A percentile compares a stretch with the other conserved stretches of the same genome.
These are phyloP conservation scores for Montipora capitata DNA, from an alignment of 92 coral and sea anemone species.

Conservation along the genomic window DNA sequence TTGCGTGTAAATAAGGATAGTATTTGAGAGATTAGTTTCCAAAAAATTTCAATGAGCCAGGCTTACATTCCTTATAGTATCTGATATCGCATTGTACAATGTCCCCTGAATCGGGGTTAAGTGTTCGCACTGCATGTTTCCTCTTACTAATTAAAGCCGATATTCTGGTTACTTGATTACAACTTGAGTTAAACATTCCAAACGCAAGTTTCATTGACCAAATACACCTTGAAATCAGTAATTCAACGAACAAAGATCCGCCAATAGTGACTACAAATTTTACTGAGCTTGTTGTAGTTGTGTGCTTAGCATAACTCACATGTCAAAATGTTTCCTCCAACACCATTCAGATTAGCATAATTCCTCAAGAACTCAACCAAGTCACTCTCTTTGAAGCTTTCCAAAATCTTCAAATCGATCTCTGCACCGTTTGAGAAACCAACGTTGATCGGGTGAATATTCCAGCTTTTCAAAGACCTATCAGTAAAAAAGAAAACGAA, in stretches of 20 bases:
- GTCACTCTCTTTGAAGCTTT: constrained; percentile 73
- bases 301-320: constrained; percentile 25
- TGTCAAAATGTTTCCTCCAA: constrained; percentile 84
- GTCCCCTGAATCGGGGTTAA: too few relatives aligned
- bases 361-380: constrained; percentile 72
- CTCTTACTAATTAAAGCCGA: too few relatives aligned
- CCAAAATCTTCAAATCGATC: constrained; percentile 73
- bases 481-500: neutral
- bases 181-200: too few relatives aligned
- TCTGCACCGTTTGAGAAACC: constrained; percentile 81
- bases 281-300: neutral
- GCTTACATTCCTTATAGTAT: too few relatives aligned
- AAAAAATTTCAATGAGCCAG: too few relatives aligned
- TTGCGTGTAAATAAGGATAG: too few relatives aligned
- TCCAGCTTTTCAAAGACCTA: constrained; percentile 80
- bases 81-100: too few relatives aligned
- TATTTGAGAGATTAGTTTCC: too few relatives aligned
- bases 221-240: too few relatives aligned
- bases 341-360: constrained; percentile 63
- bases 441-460: constrained; percentile 66
- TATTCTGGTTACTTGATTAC: too few relatives aligned
- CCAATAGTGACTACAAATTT: neutral
- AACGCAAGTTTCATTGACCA: too few relatives aligned
- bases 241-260: neutral
- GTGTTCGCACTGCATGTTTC: too few relatives aligned